Base-by-base conservation (phyloP, 1,140 invertebrate species). In the Sinella curviseta region DNA sequence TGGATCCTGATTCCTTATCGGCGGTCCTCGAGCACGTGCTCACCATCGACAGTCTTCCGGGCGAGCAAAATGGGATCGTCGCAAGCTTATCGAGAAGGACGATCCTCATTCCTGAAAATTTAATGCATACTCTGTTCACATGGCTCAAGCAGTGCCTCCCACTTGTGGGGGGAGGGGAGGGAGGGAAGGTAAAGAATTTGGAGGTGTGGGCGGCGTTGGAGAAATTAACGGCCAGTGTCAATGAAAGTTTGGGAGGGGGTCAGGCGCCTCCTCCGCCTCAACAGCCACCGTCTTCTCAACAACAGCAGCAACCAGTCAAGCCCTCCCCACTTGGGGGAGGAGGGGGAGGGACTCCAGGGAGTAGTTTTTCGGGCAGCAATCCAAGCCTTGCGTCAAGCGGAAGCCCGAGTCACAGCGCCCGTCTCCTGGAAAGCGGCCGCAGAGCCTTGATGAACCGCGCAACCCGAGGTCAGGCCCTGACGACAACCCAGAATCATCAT, bases 71-170 rank as follows among this genome's bases (percentile, higher is more conserved):
- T 17, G 82, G 82, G 39, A 31, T 82, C 14, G 55, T 80, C 0
- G 65, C 82, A 4, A 57, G 67, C 0, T 57, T 84, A 20, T 75
- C 60, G 1, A 48, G 83, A 31, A 31, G 81, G 77, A 82, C 77
- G 17, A 57, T 84, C 54, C 74, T 84, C 16, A 74, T 84, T 31
- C 83, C 83, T n/a, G 83, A 81, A 76, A 84, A 82, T 78, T 67
- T 83, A 34, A 54, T 84, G 34, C 77, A 74, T 30, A 78, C 83
- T 1, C 34, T 84, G 3, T 78, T 77, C 31, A 30, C 55, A 0
- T 84, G 81, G 81, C 65, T 84, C 0, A 81, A 81, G 77, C 81
- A 84, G 36, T 82, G 78, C 57, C 80, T 84, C 14, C 54, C 77
- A 30, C 26, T 84, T 1, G 31, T 84, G 8, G 81, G 80, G 17